Evolutionary conservation across 2,113 vertebrate genomes (phyloP).

Genomic region (Maccullochella peelii): DNA sequence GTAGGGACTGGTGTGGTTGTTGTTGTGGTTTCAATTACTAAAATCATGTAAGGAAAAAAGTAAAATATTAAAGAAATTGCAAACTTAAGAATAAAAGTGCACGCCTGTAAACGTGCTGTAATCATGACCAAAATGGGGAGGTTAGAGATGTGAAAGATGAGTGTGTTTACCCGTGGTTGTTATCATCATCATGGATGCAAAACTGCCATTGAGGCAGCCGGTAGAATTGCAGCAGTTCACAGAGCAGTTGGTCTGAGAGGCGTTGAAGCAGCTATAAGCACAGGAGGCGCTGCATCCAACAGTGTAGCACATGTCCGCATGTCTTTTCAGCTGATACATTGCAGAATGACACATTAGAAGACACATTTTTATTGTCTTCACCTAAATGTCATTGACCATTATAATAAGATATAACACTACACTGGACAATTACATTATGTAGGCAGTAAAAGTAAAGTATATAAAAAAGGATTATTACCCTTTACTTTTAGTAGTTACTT

Average conservation of each 20-base stretch:
- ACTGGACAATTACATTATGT: background rate
- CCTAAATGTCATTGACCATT: background rate
- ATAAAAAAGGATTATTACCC: background rate
- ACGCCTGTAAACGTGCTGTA: too few relatives aligned
- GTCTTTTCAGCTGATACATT: slow-evolving; percentile 78
- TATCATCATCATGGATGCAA: slow-evolving; percentile 57
- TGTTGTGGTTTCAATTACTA: background rate
- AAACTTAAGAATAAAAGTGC: background rate
- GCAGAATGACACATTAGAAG: slow-evolving; percentile 32
- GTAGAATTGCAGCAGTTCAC: slow-evolving; percentile 78
- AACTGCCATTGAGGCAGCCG: slow-evolving; percentile 75
- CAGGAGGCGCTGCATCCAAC: slow-evolving; percentile 55
- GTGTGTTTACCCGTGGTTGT: slow-evolving; percentile 64
- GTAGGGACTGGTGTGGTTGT: background rate
- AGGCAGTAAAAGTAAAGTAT: background rate
- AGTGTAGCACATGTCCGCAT: slow-evolving; percentile 64
- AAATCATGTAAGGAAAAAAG: background rate
- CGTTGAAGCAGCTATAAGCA: slow-evolving; percentile 53
- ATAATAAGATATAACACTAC: background rate
- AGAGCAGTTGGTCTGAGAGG: slow-evolving; percentile 68
- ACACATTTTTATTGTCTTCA: rapidly evolving
- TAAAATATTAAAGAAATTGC: background rate
- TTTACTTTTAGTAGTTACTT: background rate
- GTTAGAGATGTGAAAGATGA: background rate
- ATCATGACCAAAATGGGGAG: background rate